Percentiles rank a stretch among this genome's conserved stretches.
Evolutionary conservation across 2,888 invertebrate species (phyloP).

Genomic region (Anodontia alba): DNA sequence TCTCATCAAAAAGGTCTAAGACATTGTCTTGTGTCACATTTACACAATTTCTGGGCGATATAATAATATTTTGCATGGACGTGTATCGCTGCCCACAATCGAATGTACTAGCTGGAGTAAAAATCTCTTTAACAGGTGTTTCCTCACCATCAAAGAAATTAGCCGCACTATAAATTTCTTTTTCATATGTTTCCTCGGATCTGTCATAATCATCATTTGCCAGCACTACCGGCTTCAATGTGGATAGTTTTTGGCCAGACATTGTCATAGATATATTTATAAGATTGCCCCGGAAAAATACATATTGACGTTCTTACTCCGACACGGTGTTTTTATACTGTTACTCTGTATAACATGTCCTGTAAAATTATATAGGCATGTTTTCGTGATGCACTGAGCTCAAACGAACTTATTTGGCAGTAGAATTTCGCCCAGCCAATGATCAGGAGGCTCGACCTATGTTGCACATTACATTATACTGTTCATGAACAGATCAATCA

Average conservation of each 20-base stretch:
- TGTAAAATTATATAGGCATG: too few relatives aligned
- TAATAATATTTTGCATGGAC: not conserved
- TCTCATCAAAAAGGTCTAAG: not conserved
- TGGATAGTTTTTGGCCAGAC: not conserved
- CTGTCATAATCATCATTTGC: not conserved
- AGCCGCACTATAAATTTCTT: not conserved
- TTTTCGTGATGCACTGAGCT: too few relatives aligned
- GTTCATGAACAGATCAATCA: too few relatives aligned
- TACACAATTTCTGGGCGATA: not conserved
- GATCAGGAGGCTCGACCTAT: too few relatives aligned
- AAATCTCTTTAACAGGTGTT: not conserved
- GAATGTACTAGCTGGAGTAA: not conserved
- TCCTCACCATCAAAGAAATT: not conserved
- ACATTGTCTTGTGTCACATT: constrained; percentile 1
- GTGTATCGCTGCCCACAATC: not conserved
- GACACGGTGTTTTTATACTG: too few relatives aligned
- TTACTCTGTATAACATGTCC: too few relatives aligned
- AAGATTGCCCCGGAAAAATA: too few relatives aligned
- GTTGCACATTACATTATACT: too few relatives aligned
- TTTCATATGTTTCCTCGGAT: not conserved
- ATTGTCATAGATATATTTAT: too few relatives aligned
- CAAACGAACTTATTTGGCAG: too few relatives aligned
- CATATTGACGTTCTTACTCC: too few relatives aligned
- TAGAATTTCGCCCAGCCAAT: too few relatives aligned
- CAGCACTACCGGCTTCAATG: not conserved